Evolutionary conservation across 2,888 invertebrate genomes (phyloP).

Genomic region (Drosophila neotestacea): DNA sequence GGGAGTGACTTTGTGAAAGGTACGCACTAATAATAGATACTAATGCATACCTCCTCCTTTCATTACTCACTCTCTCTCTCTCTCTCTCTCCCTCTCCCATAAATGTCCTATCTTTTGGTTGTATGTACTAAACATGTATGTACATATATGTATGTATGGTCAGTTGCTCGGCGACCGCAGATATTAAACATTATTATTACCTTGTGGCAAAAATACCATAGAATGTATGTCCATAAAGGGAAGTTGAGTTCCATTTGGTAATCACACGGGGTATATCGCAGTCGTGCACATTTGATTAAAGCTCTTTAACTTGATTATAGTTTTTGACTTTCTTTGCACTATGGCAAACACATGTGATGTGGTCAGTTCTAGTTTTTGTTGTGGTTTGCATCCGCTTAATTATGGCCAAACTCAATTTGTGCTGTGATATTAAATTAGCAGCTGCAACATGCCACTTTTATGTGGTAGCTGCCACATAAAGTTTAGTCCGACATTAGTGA

Average conservation of each 20-base stretch:
- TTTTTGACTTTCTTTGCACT: not conserved
- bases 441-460: conserved; percentile 15
- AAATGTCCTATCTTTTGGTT: too few relatives aligned
- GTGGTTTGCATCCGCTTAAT: not conserved
- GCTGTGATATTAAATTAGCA: conserved; percentile 26
- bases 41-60: too few relatives aligned
- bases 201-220: not conserved
- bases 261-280: not conserved
- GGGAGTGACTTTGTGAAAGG: too few relatives aligned
- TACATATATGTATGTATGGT: too few relatives aligned
- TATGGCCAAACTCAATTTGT: conserved; percentile 32
- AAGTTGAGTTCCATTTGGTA: not conserved
- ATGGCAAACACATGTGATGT: not conserved
- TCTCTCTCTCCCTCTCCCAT: too few relatives aligned
- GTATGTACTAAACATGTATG: too few relatives aligned
- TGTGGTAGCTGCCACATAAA: not conserved
- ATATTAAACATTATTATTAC: not conserved
- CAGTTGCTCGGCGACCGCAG: conserved; percentile 1
- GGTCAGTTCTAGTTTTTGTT: not conserved
- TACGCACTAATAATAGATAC: too few relatives aligned
- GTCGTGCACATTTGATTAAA: not conserved
- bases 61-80: too few relatives aligned
- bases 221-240: not conserved
- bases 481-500: not conserved
- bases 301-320: not conserved